These are phyloP conservation scores for Porphyrio hochstetteri DNA, from an alignment of 2,113 vertebrate genomes.

Conservation along the genomic window DNA sequence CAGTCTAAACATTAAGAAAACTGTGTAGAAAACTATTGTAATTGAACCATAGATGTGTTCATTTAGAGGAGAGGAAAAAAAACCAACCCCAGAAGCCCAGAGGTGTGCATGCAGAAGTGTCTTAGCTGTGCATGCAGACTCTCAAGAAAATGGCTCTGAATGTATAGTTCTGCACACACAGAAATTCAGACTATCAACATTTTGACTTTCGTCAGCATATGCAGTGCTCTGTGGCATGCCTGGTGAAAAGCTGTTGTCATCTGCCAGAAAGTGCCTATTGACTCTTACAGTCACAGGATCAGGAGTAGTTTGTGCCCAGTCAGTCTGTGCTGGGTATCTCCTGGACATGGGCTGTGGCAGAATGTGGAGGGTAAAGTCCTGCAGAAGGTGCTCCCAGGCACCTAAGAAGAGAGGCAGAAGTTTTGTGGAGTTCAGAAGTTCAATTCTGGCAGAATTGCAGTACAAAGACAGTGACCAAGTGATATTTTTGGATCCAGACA, in stretches of 20 bases:
- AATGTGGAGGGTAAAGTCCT: neutral
- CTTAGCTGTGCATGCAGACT: neutral
- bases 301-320: neutral
- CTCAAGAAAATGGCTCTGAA: neutral
- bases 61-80: neutral
- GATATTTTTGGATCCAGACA: neutral
- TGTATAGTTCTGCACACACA: neutral
- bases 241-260: neutral
- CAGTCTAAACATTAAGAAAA: constrained; percentile 12
- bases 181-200: neutral
- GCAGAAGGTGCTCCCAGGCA: neutral
- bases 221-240: neutral
- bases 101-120: neutral
- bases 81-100: too few species aligned
- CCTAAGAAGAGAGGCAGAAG: neutral
- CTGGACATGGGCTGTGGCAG: neutral
- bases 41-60: constrained; percentile 3
- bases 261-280: neutral
- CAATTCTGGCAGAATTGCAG: neutral
- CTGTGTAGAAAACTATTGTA: constrained; percentile 14
- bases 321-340: neutral
- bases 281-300: neutral
- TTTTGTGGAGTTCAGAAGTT: neutral
- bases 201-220: neutral
- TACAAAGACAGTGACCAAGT: neutral